These are phyloP conservation scores for Achlya flavicornis DNA, from an alignment of 2,888 invertebrate species.

Conservation along the genomic window DNA sequence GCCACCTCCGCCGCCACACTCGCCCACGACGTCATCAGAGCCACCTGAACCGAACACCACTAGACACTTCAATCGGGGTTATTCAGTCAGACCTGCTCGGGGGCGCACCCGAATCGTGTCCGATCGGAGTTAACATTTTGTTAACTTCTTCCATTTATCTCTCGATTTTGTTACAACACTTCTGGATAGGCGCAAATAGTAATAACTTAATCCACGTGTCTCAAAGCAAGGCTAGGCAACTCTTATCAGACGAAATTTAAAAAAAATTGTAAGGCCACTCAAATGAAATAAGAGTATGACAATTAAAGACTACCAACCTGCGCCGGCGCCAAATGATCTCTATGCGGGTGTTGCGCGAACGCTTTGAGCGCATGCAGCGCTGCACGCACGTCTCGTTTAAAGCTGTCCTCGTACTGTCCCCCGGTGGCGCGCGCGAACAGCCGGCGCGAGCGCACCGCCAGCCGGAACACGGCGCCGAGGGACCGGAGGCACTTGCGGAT, in stretches of 20 bases:
- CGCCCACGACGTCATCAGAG: slow-evolving; percentile 91
- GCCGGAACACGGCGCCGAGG: slow-evolving; percentile 95
- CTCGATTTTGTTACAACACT: no score
- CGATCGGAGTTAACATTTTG: no score
- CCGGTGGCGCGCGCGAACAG: slow-evolving; percentile 94
- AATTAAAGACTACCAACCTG: slow-evolving; percentile 80
- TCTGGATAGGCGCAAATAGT: no score
- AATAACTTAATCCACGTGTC: no score
- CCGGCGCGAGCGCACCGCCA: slow-evolving; percentile 94
- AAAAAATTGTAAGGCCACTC: no score
- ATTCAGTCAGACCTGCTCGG: no score
- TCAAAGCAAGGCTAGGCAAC: no score
- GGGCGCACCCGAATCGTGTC: no score
- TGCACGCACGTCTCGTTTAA: slow-evolving; percentile 91
- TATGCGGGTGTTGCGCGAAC: slow-evolving; percentile 86
- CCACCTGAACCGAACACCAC: slow-evolving; percentile 82
- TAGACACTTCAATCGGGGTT: no score
- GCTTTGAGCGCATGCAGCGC: slow-evolving; percentile 91
- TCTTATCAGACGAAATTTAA: no score
- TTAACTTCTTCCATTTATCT: no score
- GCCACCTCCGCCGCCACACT: slow-evolving; percentile 93
- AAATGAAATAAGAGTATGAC: no score
- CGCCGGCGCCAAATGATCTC: slow-evolving; percentile 90
- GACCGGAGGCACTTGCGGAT: slow-evolving; percentile 96
- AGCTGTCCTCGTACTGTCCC: slow-evolving; percentile 94